Evolutionary conservation across 2,888 invertebrate genomes (phyloP), one percentile per base, ranked within the genome.

Genomic region (Drosophila nr. fundita): DNA sequence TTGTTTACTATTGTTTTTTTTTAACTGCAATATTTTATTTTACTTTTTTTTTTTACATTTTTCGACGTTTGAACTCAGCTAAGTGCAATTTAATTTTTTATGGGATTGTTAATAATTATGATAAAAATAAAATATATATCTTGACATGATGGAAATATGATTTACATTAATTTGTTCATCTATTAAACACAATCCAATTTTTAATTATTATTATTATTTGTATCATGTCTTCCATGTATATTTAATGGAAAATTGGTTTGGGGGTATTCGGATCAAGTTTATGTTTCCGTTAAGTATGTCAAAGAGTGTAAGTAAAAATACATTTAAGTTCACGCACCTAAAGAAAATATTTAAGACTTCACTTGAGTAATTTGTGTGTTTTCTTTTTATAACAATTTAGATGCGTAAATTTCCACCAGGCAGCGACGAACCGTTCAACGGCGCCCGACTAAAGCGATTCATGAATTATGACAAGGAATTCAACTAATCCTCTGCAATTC

Each of bases 321-420:
- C 21, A 8, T 34, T 55, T 55, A 15, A 55, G 34, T 7, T 30
- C 0, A 18, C 29, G 10, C 18, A 29, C 5, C 27, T 68, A 50
- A 29, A 38, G 7, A 27, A 40, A 6, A 32, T 27, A 15, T 7
- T 11, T 15, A 3, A 6, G 30, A 40, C 27, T 40, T 18, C 4
- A 40, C 2, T 32, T 1, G 13, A 30, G 2, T 54, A 50, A 32
- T 36, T 50, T 45, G 45, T 52, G 18, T 61, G 13, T 55, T 49
- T 64, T 42, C 30, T 58, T 53, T 74, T 18, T 49, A 65, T 57
- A 76, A 68, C 63, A 63, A 57, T 73, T 81, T 93, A 96, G 96
- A 96, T 95, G 95, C 94, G 96, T 83, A 94, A 95, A 84, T 94
- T 95, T 92, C 96, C 96, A 32, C 96, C 96, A 21, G 95, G 95